These are phyloP conservation scores for Lysandra bellargus DNA, from an alignment of 2,888 invertebrate species.

Conservation along the genomic window DNA sequence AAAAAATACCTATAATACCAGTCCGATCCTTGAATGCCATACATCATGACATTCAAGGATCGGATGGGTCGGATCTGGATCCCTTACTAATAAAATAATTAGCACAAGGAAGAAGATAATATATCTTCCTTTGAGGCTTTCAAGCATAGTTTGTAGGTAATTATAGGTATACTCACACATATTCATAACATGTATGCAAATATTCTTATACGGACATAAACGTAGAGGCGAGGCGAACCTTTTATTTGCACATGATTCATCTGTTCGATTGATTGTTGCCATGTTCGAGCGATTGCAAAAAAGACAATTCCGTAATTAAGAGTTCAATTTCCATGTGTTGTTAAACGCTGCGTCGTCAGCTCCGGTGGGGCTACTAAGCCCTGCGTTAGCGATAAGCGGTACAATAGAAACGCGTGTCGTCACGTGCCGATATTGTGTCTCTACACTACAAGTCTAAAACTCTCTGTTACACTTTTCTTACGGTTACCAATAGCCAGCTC, in stretches of 20 bases:
- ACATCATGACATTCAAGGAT: no score
- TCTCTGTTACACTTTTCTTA: no score
- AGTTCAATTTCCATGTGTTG: slow-evolving; percentile 49
- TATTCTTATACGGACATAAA: not conserved
- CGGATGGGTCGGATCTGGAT: no score
- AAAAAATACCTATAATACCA: no score
- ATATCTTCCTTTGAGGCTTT: no score
- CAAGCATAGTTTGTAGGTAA: no score
- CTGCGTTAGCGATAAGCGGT: not conserved
- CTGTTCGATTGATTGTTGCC: slow-evolving; percentile 38
- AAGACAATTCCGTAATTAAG: slow-evolving; percentile 59
- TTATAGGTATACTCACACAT: no score
- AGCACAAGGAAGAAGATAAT: no score
- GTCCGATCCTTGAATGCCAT: no score
- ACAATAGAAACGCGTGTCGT: not conserved
- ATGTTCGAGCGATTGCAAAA: slow-evolving; percentile 42
- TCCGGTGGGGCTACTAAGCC: not conserved
- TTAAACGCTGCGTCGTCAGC: slow-evolving; percentile 58
- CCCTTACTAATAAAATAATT: no score
- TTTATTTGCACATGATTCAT: slow-evolving; percentile 5
- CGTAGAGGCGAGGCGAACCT: not conserved
- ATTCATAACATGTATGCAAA: not conserved
- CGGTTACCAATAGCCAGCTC: no score
- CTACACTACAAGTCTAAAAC: not conserved
- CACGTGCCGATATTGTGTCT: not conserved